Conservation (phyloP, 1,140 invertebrate genomes). For the Marisa cornuarietis region DNA sequence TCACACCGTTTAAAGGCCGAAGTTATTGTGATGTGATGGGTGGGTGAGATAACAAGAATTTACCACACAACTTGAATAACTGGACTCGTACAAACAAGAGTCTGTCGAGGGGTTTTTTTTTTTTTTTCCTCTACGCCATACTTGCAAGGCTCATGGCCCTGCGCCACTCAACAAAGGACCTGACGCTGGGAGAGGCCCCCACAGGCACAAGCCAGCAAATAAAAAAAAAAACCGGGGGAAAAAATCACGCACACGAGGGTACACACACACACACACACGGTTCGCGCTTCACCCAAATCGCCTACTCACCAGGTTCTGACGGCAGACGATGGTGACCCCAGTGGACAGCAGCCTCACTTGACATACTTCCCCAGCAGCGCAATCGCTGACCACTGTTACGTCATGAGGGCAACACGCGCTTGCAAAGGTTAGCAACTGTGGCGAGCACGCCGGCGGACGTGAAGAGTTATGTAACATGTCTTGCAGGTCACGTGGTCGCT, state of each 20-base stretch:
- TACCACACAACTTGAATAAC: too few species aligned
- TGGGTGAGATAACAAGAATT: too few species aligned
- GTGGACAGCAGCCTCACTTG: background rate
- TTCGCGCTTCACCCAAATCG: background rate
- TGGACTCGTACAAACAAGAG: too few species aligned
- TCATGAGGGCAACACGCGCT: background rate
- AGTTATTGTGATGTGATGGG: too few species aligned
- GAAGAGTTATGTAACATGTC: constrained; percentile 19
- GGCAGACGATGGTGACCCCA: background rate
- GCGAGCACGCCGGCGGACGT: background rate
- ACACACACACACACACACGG: too few species aligned
- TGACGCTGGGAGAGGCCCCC: background rate
- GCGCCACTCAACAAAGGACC: constrained; percentile 1
- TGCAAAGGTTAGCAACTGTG: background rate
- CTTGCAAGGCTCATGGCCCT: background rate
- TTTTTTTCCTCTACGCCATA: too few species aligned
- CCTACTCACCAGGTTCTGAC: background rate
- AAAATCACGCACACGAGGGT: background rate
- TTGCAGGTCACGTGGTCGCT: constrained; percentile 9
- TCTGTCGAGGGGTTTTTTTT: too few species aligned
- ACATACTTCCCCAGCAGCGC: constrained; percentile 3
- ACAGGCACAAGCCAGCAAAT: background rate
- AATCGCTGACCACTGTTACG: constrained; percentile 1
- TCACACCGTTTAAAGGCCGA: too few species aligned
- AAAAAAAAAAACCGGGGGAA: background rate